Conservation (phyloP, 2,113 vertebrate species). For the Apus apus region DNA sequence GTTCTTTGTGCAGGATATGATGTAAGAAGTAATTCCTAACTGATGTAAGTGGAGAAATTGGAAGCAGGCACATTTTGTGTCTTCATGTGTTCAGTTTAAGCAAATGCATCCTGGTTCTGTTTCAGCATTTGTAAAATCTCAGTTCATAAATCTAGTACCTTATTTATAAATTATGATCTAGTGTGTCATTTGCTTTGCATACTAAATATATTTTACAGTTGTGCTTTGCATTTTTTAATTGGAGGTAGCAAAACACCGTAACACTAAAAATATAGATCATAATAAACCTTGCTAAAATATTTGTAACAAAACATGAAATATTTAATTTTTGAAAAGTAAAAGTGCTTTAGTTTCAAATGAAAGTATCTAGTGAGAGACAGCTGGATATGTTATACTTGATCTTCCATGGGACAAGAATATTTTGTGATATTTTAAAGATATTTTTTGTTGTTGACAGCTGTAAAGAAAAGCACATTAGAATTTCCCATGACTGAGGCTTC, state of each 20-base stretch:
- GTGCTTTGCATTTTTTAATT: background rate
- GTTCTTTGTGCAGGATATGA: background rate
- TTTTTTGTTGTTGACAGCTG: background rate
- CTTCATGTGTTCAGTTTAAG: background rate
- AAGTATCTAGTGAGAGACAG: background rate
- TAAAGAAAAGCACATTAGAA: background rate
- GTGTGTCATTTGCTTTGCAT: background rate
- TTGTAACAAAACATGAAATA: background rate
- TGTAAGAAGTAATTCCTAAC: background rate
- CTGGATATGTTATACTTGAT: background rate
- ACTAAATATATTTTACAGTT: background rate
- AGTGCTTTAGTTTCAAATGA: background rate
- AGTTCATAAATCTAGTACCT: background rate
- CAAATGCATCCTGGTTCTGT: background rate
- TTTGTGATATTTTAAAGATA: background rate
- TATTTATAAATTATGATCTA: background rate
- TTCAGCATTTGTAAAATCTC: background rate
- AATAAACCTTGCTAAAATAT: background rate
- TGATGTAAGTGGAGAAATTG: background rate
- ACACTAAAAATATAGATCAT: background rate
- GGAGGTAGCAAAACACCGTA: background rate
- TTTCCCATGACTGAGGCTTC: background rate
- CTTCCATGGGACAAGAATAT: background rate
- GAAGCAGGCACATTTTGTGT: background rate
- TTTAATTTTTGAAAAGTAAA: background rate